Evolutionary conservation across 2,113 vertebrate species (phyloP), one percentile per base, ranked within the genome.

Genomic region (Ceyx melanurus): DNA sequence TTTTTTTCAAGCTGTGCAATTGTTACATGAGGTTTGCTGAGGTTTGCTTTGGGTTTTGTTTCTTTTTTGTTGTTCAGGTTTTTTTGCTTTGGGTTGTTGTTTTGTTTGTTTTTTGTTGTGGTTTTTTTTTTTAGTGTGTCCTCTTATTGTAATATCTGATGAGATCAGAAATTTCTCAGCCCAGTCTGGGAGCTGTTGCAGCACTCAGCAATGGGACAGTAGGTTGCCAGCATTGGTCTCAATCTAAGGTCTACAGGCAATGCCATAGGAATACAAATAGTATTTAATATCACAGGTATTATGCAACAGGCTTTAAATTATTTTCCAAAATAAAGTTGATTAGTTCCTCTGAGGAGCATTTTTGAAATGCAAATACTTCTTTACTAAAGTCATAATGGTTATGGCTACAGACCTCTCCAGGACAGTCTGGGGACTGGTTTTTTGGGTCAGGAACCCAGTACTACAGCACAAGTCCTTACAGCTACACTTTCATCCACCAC

Each of bases 101-200:
- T 26, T 26, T 58, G 31, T 25, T 51, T 57, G 18, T 15, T 6
- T 25, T 13, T 23, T 11, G 15, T 28, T 13, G 51, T 45, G 71
- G 43, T 45, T n/a, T 66, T 53, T 57, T 57, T 46, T 10, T 48
- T 51, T 91, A 33, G 13, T 86, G 19, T 11, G 58, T 51, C 15
- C 4, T 33, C 74, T 86, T 64, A 16, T 67, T 86, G 23, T 72
- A 51, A 56, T 73, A 61, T 88, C 53, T 75, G 45, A 83, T 90
- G 73, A 91, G n/a, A 88, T 65, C 80, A 92, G 68, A 83, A 95
- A 81, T 77, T 90, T 61, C 53, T 86, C 28, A 48, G 35, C 33
- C 76, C 80, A 35, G 8, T 7, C 51, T 71, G 37, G 2, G 5
- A 64, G 40, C 51, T 90, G 35, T 33, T 77, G 33, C 1, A 74